Evolutionary conservation across 2,113 vertebrate genomes (phyloP).

Genomic region (Cephalopterus ornatus): DNA sequence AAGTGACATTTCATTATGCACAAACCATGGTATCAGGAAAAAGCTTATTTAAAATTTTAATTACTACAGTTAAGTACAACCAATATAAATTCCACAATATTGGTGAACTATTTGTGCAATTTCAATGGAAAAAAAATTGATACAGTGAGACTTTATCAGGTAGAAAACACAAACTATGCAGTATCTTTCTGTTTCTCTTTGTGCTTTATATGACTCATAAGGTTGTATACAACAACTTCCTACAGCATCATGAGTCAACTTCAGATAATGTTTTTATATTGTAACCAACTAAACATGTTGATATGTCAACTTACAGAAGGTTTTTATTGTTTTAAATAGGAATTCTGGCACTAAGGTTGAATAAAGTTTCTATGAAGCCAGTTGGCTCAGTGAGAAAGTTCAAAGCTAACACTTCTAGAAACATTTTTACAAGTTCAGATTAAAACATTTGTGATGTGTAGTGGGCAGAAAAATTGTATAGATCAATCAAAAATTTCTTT

Average conservation of each 20-base stretch:
- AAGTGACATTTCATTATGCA: neutral
- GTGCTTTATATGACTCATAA: neutral
- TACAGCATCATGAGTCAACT: neutral
- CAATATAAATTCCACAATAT: neutral
- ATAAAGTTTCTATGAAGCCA: neutral
- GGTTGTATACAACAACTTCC: neutral
- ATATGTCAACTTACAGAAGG: neutral
- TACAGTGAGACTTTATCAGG: neutral
- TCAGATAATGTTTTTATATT: neutral
- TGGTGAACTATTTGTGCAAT: neutral
- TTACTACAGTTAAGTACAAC: neutral
- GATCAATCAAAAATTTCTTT: neutral
- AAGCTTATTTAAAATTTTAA: neutral
- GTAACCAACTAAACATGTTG: rapidly evolving
- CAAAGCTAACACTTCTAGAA: neutral
- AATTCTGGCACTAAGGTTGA: neutral
- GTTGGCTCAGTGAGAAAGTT: neutral
- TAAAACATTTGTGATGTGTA: neutral
- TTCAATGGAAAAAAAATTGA: neutral
- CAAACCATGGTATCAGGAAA: neutral
- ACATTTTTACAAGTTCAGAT: neutral
- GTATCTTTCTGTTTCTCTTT: neutral
- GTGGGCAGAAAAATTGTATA: neutral
- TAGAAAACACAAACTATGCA: neutral
- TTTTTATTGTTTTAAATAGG: neutral